Percentiles rank a stretch among this genome's conserved stretches.
These are phyloP conservation scores for Porphyrio hochstetteri DNA, from an alignment of 2,113 vertebrate species.

Conservation along the genomic window DNA sequence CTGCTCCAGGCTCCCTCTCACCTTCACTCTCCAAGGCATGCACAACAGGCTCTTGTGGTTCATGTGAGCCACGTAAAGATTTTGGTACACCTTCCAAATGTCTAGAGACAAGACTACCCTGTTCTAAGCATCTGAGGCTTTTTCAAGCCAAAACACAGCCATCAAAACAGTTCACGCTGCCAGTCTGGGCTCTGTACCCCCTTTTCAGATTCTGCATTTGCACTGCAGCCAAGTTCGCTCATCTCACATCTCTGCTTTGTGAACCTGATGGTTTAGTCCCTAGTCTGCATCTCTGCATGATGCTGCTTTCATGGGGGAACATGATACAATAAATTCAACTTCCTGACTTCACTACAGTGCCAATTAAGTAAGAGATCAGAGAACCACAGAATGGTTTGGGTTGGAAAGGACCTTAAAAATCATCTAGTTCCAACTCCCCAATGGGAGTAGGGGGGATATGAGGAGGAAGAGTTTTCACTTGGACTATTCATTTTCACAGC, in stretches of 20 bases:
- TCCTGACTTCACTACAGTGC: background rate
- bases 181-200: background rate
- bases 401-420: too few relatives aligned
- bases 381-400: too few relatives aligned
- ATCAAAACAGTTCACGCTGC: background rate
- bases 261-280: conserved; percentile 7
- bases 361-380: background rate
- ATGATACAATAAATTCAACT: background rate
- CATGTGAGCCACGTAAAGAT: background rate
- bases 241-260: background rate
- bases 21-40: background rate
- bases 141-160: conserved; percentile 8
- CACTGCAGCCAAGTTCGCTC: background rate
- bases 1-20: background rate
- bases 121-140: background rate
- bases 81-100: background rate
- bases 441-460: background rate
- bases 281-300: background rate
- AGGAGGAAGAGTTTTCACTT: background rate
- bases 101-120: background rate
- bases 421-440: too few relatives aligned
- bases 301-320: background rate
- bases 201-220: background rate
- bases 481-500: background rate
- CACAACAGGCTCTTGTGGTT: accelerated